Evolutionary conservation across 2,888 invertebrate species (phyloP), one percentile per base, ranked within the genome.

Genomic region (Leucania comma): DNA sequence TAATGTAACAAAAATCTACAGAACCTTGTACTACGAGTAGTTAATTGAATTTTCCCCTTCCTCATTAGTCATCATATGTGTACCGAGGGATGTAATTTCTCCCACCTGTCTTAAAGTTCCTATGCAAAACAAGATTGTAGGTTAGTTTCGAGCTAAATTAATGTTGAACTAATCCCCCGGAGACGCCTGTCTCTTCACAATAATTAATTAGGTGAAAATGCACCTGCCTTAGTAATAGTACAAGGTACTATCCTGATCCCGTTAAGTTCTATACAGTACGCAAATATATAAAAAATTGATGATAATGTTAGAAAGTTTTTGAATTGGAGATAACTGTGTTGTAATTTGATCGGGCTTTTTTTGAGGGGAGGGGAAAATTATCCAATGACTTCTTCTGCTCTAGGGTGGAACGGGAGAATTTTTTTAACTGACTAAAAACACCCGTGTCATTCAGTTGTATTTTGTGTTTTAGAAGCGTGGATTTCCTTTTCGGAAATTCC

Each of bases 131-230:
- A 64, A 50, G 46, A 54, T 65, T 68, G 68, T 58, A 68, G 60
- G 54, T 62, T 32, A 65, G 68, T 75, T 26, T 22, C 35, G 35
- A 63, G 67, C 48, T 64, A 78, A 81, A 72, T 74, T 76, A 65
- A 83, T 67, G 72, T 75, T 46, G 56, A 61, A 57, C 32, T 72
- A 61, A 74, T 76, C 68, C 75, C 38, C 35, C 1, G 8, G 57
- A 72, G 68, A 63, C n/a, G 56, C 68, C 68, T 71, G 75, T 76
- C 63, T 73, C 74, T 58, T 62, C 29, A 46, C 22, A 53, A 70
- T 80, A 72, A 83, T 75, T 83, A 83, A 83, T 82, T 77, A 72
- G 57, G n/a, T 56, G 60, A 46, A 56, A 63, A 62, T 70, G 78
- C 68, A 78, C 74, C 65, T 59, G 62, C 35, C 29, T 26, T 26